These are phyloP conservation scores for Gambelia wislizenii DNA, from an alignment of 2,797 vertebrate genomes.

Conservation along the genomic window DNA sequence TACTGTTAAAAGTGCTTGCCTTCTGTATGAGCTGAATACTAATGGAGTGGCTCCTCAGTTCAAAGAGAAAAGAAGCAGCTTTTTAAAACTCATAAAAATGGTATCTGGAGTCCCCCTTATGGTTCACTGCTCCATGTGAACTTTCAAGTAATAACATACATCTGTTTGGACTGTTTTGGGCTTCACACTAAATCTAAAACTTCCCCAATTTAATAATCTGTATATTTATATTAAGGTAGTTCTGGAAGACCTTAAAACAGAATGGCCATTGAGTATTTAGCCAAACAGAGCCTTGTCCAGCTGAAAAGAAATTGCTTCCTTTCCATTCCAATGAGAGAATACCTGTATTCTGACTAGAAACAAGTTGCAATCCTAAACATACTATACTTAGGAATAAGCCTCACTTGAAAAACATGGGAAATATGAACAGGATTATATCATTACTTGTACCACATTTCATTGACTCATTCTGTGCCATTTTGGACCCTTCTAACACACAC, in stretches of 20 bases:
- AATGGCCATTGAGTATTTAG: neutral
- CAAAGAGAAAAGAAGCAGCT: neutral
- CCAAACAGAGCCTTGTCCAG: neutral
- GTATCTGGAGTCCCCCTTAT: neutral
- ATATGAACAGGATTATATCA: neutral
- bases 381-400: neutral
- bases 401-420: too few relatives aligned
- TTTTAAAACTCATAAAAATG: neutral
- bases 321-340: neutral
- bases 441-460: neutral
- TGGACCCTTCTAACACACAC: neutral
- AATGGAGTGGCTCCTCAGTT: neutral
- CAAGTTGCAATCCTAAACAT: neutral
- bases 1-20: neutral
- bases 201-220: conserved; percentile 41
- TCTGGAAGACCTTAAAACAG: conserved; percentile 8
- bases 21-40: neutral
- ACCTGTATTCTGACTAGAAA: neutral
- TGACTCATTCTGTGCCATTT: neutral
- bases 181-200: neutral
- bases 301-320: neutral
- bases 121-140: neutral
- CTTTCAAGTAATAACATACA: neutral
- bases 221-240: conserved; percentile 43
- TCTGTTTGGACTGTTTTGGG: neutral